Evolutionary conservation across 2,113 vertebrate genomes (phyloP), one percentile per base, ranked within the genome.

Genomic region (Lepus timidus): DNA sequence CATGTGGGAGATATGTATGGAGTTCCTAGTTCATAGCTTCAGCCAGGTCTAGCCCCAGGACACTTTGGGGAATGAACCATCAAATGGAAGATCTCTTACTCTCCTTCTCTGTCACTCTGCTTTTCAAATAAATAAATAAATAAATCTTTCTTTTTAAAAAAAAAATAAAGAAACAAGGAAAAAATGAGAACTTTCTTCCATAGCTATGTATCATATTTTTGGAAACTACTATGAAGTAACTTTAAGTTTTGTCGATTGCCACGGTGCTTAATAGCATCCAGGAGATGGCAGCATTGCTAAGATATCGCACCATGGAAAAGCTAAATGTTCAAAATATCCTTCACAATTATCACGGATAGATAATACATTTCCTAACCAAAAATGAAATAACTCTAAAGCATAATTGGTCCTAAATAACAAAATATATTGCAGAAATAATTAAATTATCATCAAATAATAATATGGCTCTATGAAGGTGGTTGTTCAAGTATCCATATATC

Each of bases 281-380:
- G 97, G 20, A 98, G 98, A 98, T 98, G 98, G 98, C 96, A 98
- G 97, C 97, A 98, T 98, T 98, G 96, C 92, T 92, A 98, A 98
- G 96, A 92, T 93, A 94, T 27, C 95, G 19, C 44, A 61, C 13
- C 4, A 20, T 23, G 91, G 65, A 74, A 19, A 88, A 70, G 20
- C 2, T 19, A 62, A 70, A 22, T 2, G 12, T 71, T 82, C 13
- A 67, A 93, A 91, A 5, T 39, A 23, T 36, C 58, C 80, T 89
- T 87, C 65, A 92, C 70, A 85, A 39, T 93, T 62, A 83, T 88
- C 89, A 27, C 33, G 71, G 51, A 44, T 13, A 22, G 49, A 74
- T 84, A 74, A 44, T 27, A 88, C 84, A 31, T 27, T 86, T 79
- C 80, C 71, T 89, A 88, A 58, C 12, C 55, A 1, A 58, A 44